Conservation (phyloP, 2,113 vertebrate genomes). For the Catharus bicknelli region DNA sequence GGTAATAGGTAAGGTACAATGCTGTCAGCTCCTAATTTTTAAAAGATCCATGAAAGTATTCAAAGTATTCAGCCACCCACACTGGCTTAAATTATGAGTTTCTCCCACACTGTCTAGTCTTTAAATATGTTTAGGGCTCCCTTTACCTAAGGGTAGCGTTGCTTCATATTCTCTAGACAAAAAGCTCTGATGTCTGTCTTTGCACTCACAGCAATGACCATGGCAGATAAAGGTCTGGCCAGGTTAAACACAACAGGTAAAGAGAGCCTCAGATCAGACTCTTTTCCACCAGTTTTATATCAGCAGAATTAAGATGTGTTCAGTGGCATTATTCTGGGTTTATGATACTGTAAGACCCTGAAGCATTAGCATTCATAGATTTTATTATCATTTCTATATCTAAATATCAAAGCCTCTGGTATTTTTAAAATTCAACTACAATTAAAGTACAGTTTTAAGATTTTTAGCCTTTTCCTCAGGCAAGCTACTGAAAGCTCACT, state of each 20-base stretch:
- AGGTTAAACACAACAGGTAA: neutral
- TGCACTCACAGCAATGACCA: neutral
- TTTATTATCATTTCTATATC: neutral
- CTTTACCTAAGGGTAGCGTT: neutral
- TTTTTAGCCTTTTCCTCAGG: neutral
- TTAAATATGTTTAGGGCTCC: neutral
- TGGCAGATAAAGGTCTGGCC: neutral
- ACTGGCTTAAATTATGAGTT: neutral
- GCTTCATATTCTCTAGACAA: neutral
- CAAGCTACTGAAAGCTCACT: neutral
- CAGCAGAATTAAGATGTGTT: neutral
- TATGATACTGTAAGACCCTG: neutral
- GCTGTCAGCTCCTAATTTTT: conserved; percentile 6
- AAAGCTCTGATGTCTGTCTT: neutral
- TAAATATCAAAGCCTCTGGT: neutral
- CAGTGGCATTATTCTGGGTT: neutral
- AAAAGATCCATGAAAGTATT: conserved; percentile 18
- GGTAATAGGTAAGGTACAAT: neutral
- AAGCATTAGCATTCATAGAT: neutral
- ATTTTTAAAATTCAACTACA: neutral
- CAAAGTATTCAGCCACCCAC: neutral
- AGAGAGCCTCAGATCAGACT: neutral
- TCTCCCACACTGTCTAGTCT: neutral
- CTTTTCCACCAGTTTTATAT: neutral
- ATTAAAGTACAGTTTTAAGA: neutral